These are phyloP conservation scores for Cotesia congregata DNA, from an alignment of 2,888 invertebrate genomes.

Conservation along the genomic window DNA sequence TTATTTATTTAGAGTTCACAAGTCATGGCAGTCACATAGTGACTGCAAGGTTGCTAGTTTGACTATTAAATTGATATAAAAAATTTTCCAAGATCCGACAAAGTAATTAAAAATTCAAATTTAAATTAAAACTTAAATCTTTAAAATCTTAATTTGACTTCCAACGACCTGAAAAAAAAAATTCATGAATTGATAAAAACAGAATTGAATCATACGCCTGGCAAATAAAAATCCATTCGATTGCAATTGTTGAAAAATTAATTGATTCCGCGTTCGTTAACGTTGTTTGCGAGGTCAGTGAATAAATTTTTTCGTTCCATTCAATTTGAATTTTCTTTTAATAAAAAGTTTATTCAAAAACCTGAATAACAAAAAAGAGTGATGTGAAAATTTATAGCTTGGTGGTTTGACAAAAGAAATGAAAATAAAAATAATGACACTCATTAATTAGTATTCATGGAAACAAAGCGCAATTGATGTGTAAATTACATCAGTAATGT, in stretches of 20 bases:
- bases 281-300: slow-evolving; percentile 18
- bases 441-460: background rate
- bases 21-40: too few relatives aligned
- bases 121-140: too few relatives aligned
- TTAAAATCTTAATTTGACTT: too few relatives aligned
- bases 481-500: background rate
- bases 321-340: background rate
- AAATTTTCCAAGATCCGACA: too few relatives aligned
- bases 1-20: too few relatives aligned
- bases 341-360: background rate
- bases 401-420: background rate
- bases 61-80: too few relatives aligned
- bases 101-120: too few relatives aligned
- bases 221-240: slow-evolving; percentile 19
- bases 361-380: background rate
- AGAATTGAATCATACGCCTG: slow-evolving; percentile 15
- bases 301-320: slow-evolving; percentile 29
- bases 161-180: too few relatives aligned
- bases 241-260: slow-evolving; percentile 40
- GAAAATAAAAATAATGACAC: background rate
- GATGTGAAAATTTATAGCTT: background rate
- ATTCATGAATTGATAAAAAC: background rate
- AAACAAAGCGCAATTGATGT: background rate
- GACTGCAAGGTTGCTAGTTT: too few relatives aligned
- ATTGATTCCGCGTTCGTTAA: slow-evolving; percentile 49